Percentiles rank a stretch among this genome's conserved stretches.
Evolutionary conservation across 2,888 invertebrate genomes (phyloP).

Genomic region (Lamellibrachia columna): DNA sequence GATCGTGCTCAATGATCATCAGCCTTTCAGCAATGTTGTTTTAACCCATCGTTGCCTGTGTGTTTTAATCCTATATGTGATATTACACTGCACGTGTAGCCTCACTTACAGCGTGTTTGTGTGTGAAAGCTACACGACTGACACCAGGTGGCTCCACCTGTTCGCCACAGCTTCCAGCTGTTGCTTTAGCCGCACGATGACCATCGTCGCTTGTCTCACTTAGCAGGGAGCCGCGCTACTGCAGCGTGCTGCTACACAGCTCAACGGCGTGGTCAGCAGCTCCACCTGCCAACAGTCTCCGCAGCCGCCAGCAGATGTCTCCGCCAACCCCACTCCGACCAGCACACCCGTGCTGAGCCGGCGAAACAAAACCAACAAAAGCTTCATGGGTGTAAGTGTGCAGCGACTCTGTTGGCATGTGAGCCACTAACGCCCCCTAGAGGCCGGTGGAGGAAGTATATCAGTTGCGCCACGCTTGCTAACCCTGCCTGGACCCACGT

Average conservation of each 20-base stretch:
- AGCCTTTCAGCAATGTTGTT: not conserved
- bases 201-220: constrained; percentile 18
- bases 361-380: constrained; percentile 56
- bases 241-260: constrained; percentile 23
- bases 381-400: constrained; percentile 58
- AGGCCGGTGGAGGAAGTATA: not conserved
- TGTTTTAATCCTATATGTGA: not conserved
- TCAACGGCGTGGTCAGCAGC: not conserved
- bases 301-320: constrained; percentile 30
- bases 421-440: constrained; percentile 4
- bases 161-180: not conserved
- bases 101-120: constrained; percentile 8
- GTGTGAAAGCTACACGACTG: constrained; percentile 1
- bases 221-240: constrained; percentile 35
- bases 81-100: not conserved
- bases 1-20: not conserved
- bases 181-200: not conserved
- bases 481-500: not conserved
- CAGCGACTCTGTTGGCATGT: not conserved
- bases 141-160: constrained; percentile 16
- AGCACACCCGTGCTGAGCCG: constrained; percentile 57
- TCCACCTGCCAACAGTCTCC: not conserved
- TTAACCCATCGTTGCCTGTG: not conserved
- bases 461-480: not conserved
- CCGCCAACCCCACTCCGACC: constrained; percentile 48